Base-by-base conservation (phyloP, 2,113 vertebrate species). In the Sapajus apella region DNA sequence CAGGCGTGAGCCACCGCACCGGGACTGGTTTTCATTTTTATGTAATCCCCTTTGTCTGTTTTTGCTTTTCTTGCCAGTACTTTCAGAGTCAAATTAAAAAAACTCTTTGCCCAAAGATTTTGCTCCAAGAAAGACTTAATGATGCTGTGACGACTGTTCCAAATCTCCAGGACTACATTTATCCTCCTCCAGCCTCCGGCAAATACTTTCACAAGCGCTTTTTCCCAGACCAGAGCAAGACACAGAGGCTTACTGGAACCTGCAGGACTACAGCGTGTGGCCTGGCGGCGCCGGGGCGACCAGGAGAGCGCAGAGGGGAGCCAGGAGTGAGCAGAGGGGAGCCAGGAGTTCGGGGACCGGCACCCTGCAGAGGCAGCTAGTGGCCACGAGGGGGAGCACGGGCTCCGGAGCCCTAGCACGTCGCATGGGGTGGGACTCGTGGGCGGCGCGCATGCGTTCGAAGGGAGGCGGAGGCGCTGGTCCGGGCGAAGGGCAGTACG, bases 271-370 rank as follows among this genome's bases (percentile, higher is more conserved):
- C 0, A 37, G 40, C 3, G 8, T 1, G 77, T 4, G 9, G 11
- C 68, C 30, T 6, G 27, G 87, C 0, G 47, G 79, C 50, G 6
- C 1, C 14, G 13, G 23, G 37, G 2, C 32, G 14, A 6, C 61
- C 12, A 6, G 61, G 27, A 64, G 27, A 30, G 27, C 12, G 0
- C 17, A 43, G 52, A 50, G 80, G 11, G 1, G 18, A 3, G 43
- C 27, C 0, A 1, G 14, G 25, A 1, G 21, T 0, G n/a, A n/a
- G n/a, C n/a, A n/a, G n/a, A 50, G 80, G 11, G 1, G 18, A 3
- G 43, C 27, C 0, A 1, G 14, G 25, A 1, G 21, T 0, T 9
- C 3, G 0, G 25, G 40, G 43, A 16, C 20, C 0, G 0, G n/a
- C 18, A 27, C n/a, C 32, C 70, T 30, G 95, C 92, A 77, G 72